Conservation (phyloP, 2,113 vertebrate species). For the Cygnus atratus region DNA sequence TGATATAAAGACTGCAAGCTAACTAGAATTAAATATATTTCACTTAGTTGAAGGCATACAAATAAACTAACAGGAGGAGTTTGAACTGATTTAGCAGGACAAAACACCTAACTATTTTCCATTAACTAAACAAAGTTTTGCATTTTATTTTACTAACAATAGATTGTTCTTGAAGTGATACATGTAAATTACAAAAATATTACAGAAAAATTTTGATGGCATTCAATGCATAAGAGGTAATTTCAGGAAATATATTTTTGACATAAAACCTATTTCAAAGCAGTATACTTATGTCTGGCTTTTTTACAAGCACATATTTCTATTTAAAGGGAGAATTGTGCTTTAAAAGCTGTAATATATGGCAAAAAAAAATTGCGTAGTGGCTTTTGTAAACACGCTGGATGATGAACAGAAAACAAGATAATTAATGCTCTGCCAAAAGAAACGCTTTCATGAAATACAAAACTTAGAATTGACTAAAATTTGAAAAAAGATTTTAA, state of each 20-base stretch:
- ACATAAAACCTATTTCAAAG: background rate
- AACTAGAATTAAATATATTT: background rate
- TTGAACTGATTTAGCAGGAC: background rate
- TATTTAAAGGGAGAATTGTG: background rate
- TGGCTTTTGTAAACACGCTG: background rate
- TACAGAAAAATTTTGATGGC: background rate
- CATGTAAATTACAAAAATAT: background rate
- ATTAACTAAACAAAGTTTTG: background rate
- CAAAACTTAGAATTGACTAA: background rate
- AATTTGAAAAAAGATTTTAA: background rate
- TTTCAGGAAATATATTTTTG: background rate
- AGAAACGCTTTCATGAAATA: background rate
- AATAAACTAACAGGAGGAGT: background rate
- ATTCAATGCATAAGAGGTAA: background rate
- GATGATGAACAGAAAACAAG: background rate
- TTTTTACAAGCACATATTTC: background rate
- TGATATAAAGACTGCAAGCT: background rate
- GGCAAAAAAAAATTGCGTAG: background rate
- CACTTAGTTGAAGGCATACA: background rate
- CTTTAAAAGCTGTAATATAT: background rate
- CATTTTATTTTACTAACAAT: background rate
- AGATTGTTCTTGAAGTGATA: background rate
- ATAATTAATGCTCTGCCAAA: background rate
- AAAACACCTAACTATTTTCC: background rate
- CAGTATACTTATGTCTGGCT: background rate